phyloP scores from a whole-genome alignment of 2,113 vertebrate species.

The Anoplopoma fimbria region DNA sequence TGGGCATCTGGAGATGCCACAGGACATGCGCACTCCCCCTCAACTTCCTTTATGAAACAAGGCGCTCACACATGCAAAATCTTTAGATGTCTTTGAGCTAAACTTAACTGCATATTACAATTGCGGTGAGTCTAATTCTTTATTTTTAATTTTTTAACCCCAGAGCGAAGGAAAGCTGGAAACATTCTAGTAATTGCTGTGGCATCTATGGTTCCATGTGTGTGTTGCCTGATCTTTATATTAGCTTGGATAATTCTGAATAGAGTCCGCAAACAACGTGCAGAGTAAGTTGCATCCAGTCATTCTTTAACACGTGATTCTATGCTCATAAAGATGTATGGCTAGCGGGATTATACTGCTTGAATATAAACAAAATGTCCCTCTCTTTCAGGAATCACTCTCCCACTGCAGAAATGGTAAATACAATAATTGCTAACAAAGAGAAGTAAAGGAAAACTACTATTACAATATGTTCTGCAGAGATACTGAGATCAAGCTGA shows the following conservation, averaged over 20 bases:
- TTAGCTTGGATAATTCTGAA: not conserved
- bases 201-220: not conserved
- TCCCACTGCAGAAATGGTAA: conserved; percentile 40
- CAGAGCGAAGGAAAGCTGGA: not conserved
- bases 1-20: not conserved
- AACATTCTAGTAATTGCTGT: not conserved
- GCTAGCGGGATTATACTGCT: not conserved
- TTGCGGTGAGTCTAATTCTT: not conserved
- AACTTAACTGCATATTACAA: not conserved
- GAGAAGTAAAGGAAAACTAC: not conserved
- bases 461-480: not conserved
- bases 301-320: not conserved
- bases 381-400: conserved; percentile 12
- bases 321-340: not conserved
- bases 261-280: not conserved
- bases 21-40: not conserved
- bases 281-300: conserved; percentile 33
- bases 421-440: conserved; percentile 11
- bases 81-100: not conserved
- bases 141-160: not conserved
- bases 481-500: not conserved
- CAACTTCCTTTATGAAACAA: conserved; percentile 3
- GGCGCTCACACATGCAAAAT: not conserved
- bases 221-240: conserved; percentile 36
- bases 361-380: not conserved